Evolutionary conservation across 2,797 vertebrate species (phyloP).

Genomic region (Halcyon smyrnensis): DNA sequence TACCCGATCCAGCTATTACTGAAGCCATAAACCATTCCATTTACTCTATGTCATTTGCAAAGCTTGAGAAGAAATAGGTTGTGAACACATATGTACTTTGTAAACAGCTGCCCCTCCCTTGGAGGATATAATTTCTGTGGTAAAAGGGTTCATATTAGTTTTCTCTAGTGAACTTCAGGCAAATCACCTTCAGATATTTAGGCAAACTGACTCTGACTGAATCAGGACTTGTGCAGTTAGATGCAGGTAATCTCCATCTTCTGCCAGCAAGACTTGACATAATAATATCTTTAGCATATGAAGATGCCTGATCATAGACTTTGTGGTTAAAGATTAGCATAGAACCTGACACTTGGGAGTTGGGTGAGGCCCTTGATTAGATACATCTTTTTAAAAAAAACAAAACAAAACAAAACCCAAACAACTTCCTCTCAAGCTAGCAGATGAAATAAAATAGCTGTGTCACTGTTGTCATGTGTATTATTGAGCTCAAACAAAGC

Average conservation of each 20-base stretch:
- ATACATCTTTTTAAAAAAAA: neutral
- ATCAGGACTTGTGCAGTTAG: neutral
- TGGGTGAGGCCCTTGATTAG: neutral
- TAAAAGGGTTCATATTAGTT: neutral
- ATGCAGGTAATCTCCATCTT: neutral
- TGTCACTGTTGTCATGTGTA: neutral
- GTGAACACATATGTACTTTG: neutral
- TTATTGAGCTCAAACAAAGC: neutral
- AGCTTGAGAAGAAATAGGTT: neutral
- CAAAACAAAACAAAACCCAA: no score
- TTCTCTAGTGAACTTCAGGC: neutral
- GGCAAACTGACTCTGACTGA: neutral
- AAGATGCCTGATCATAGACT: neutral
- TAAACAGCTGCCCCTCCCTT: neutral
- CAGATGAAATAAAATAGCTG: neutral
- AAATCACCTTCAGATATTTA: neutral
- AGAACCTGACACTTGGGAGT: neutral
- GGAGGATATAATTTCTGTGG: neutral
- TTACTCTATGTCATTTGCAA: neutral
- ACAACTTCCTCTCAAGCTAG: neutral
- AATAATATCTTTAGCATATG: neutral
- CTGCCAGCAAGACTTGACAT: neutral
- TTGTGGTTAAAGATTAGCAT: neutral
- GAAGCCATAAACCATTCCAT: neutral
- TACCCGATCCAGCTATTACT: neutral